Conservation (phyloP, 2,888 invertebrate species). For the Dicranocentrus wangi region DNA sequence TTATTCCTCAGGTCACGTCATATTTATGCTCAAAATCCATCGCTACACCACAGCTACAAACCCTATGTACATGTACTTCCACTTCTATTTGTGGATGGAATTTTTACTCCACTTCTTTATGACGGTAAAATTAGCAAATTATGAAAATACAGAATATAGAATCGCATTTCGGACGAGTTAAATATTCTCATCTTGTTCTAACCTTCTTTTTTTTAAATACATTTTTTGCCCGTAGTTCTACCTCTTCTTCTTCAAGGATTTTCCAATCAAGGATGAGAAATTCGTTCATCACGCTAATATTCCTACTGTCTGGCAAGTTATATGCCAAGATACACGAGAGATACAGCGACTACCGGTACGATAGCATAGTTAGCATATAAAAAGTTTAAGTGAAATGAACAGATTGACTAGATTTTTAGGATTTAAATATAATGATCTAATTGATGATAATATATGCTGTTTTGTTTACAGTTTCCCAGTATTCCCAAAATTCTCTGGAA, state of each 20-base stretch:
- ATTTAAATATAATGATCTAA: no score
- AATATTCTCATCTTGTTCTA: neutral
- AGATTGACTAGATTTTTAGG: neutral
- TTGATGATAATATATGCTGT: no score
- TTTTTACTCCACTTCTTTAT: neutral
- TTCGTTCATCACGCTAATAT: neutral
- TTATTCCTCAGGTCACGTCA: neutral
- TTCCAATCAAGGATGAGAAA: neutral
- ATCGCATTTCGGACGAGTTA: neutral
- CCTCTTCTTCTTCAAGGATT: neutral
- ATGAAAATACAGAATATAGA: neutral
- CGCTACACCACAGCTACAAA: neutral
- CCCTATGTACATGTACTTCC: neutral
- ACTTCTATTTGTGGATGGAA: neutral
- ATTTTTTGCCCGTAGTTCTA: slow-evolving; percentile 3
- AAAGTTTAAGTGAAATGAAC: neutral
- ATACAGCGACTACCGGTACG: slow-evolving; percentile 7
- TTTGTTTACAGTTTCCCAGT: no score
- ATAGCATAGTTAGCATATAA: neutral
- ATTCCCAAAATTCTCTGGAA: no score
- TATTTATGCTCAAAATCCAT: neutral
- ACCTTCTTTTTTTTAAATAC: neutral
- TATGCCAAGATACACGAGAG: neutral
- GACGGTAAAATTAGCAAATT: neutral
- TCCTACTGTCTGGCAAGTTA: neutral